Evolutionary conservation across 2,888 invertebrate genomes (phyloP), one percentile per base, ranked within the genome.

Genomic region (Spilosoma lubricipeda): DNA sequence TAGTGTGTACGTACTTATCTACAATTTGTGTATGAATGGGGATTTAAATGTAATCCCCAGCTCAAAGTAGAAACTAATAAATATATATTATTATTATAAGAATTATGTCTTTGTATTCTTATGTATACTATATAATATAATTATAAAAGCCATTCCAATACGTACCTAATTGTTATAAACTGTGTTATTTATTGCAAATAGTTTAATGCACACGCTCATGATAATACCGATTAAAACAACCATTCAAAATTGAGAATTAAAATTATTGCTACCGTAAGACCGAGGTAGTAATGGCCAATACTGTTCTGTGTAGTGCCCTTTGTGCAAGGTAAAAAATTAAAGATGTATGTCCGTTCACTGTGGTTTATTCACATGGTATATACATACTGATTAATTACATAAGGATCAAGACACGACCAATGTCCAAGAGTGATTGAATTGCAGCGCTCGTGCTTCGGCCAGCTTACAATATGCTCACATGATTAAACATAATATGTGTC

Each of bases 1-100:
- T 30, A 63, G 63, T 63, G 63, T 30, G 59, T 63, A 63, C 27
- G 59, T 63, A 63, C 59, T 63, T 63, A 63, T 27, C 9, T 63
- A 63, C 59, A 7, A 63, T 5, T 30, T 30, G 18, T 30, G 30
- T 30, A 15, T 15, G 63, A 30, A 63, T 63, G 30, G 63, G 63
- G 15, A 63, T 63, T 30, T 63, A 63, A 63, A 30, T 1, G 30
- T 30, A 63, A 63, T 63, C 63, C 63, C 30, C 15, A 30, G 63
- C 63, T 63, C 63, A 30, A 63, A 63, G 59, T 59, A 59, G 27
- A 27, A n/a, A 59, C 30, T 63, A 30, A 5, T 63, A 63, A 63
- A 30, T 59, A 18, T 27, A 63, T 63, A 30, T 36, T 59, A 56
- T n/a, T 56, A 52, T 27, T 59, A 30, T 18, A 63, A 13, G 18